Evolutionary conservation across 2,113 vertebrate genomes (phyloP).

Genomic region (Lota lota): DNA sequence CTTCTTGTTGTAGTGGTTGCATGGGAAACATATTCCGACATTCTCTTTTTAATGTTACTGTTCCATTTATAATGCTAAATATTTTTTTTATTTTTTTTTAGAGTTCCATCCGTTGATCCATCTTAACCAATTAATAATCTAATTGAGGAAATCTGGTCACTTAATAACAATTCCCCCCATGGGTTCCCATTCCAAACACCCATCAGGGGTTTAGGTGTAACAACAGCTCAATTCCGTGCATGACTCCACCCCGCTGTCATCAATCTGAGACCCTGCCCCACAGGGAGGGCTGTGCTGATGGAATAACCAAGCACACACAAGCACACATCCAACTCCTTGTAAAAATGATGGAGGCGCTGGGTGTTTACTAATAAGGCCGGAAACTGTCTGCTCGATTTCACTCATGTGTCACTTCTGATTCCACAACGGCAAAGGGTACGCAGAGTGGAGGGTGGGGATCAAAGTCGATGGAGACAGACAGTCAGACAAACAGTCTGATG

Average conservation of each 20-base stretch:
- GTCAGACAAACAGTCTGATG: constrained; percentile 49
- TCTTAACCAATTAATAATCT: constrained; percentile 64
- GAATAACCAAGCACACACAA: constrained; percentile 26
- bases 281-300: constrained; percentile 6
- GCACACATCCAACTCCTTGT: constrained; percentile 26
- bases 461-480: constrained; percentile 29
- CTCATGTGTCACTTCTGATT: constrained; percentile 65
- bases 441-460: constrained; percentile 51
- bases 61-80: constrained; percentile 32
- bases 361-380: constrained; percentile 65
- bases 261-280: constrained; percentile 3
- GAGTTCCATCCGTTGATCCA: constrained; percentile 61
- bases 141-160: constrained; percentile 64
- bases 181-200: neutral
- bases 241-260: constrained; percentile 31
- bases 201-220: constrained; percentile 23
- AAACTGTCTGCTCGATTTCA: constrained; percentile 62
- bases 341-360: constrained; percentile 43
- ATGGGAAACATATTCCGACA: too few species aligned
- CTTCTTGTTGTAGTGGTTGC: too few species aligned
- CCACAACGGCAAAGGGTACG: constrained; percentile 56
- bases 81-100: constrained; percentile 42
- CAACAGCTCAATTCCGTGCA: neutral
- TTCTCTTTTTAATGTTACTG: too few species aligned
- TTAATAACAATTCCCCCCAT: constrained; percentile 23